These are phyloP conservation scores for Scaptomyza cyrtandrae DNA, from an alignment of 2,888 invertebrate species.

Conservation along the genomic window DNA sequence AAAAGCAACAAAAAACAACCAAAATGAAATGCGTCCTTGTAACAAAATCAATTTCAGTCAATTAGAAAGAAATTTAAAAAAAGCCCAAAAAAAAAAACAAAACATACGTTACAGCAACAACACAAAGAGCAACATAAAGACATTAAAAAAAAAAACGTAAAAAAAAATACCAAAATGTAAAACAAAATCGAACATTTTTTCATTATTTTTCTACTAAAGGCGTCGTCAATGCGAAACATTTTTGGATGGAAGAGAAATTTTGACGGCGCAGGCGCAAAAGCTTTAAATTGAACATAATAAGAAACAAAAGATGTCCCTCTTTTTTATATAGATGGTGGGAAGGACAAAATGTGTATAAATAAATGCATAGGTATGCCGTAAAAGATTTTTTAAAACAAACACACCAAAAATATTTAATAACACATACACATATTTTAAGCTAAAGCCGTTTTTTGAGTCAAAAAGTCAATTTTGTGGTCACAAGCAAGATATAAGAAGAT, in stretches of 20 bases:
- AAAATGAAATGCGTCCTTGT: constrained; percentile 80
- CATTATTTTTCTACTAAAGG: constrained; percentile 78
- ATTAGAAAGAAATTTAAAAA: constrained; percentile 66
- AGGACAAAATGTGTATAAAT: constrained; percentile 45
- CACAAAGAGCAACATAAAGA: constrained; percentile 65
- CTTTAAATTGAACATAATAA: constrained; percentile 75
- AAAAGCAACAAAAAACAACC: constrained; percentile 40
- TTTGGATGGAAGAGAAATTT: constrained; percentile 2
- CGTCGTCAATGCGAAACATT: constrained; percentile 49
- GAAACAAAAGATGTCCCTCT: constrained; percentile 53
- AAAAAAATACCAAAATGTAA: constrained; percentile 40
- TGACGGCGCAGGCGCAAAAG: constrained; percentile 77
- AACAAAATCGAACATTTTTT: constrained; percentile 58
- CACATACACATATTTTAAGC: constrained; percentile 63
- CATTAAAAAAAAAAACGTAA: constrained; percentile 41
- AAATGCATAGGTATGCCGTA: constrained; percentile 60
- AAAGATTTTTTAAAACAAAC: constrained; percentile 61
- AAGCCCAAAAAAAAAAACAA: constrained; percentile 38
- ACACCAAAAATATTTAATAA: constrained; percentile 29
- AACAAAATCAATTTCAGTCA: constrained; percentile 84
- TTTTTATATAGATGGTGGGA: constrained; percentile 47
- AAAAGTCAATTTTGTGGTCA: constrained; percentile 74
- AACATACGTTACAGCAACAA: constrained; percentile 57
- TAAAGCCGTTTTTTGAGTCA: constrained; percentile 63
- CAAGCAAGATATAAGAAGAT: constrained; percentile 3